Base-by-base conservation (phyloP, 2,113 vertebrate genomes). In the Hirundichthys speculiger region DNA sequence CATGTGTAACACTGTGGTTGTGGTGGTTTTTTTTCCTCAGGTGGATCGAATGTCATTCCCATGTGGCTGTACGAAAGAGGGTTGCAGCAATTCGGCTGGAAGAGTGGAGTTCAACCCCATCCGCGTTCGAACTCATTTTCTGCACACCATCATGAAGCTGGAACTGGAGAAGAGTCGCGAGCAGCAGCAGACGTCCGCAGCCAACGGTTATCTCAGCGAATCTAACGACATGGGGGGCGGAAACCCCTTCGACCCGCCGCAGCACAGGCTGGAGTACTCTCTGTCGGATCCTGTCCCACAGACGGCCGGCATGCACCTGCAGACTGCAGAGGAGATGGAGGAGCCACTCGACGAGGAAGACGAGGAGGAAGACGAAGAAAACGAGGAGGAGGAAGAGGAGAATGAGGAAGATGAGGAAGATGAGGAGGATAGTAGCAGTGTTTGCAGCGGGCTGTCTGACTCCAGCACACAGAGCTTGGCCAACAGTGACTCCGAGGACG, bases 11-110 rank as follows among this genome's bases (percentile, higher is more conserved):
- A 5, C 14, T 19, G 20, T 74, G 57, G 75, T 34, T 58, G 1
- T 63, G 64, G 5, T 89, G 75, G 83, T 86, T 73, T 75, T 74
- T 30, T 64, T 39, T 13, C 10, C 38, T 60, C 80, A 98, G 98
- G 98, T 99, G 94, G 98, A 99, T 91, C 98, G 98, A 30, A 98
- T 99, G 98, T 96, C 96, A 58, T 99, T 99, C 83, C 98, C 97
- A 0, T 99, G 98, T 7, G 98, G 98, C 88, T 99, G 98, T 90
- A 95, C 95, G 76, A 98, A 98, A 85, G 97, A 98, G 88, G 97
- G 98, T 79, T 99, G 98, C 90, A 99, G 95, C 86, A 99, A 99
- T 86, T 93, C 95, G 21, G 94, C 96, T 13, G 98, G 98, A 64
- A 93, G 98, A 86, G 98, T 99, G 62, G 98, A 99, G 89, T 99